Percentiles rank a stretch among this genome's conserved stretches.
These are phyloP conservation scores for Fulica atra DNA, from an alignment of 2,113 vertebrate genomes.

Conservation along the genomic window DNA sequence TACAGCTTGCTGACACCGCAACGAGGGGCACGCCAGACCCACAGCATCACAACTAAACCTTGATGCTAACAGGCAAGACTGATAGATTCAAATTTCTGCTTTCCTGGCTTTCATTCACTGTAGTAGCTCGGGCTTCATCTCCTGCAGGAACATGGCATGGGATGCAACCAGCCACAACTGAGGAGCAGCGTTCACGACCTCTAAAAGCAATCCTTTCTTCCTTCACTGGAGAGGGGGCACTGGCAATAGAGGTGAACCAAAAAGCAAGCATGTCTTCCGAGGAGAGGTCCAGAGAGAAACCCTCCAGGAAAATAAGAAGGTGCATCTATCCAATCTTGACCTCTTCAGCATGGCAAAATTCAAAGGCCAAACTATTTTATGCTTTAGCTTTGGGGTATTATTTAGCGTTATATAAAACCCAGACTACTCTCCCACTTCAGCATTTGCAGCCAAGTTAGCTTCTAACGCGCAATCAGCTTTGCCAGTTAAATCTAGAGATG, in stretches of 20 bases:
- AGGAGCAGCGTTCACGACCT: not conserved
- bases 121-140: not conserved
- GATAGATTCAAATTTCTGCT: not conserved
- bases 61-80: fast-evolving
- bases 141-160: not conserved
- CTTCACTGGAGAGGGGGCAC: not conserved
- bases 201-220: not conserved
- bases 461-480: not conserved
- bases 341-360: not conserved
- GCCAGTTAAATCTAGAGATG: not conserved
- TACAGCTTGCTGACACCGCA: not conserved
- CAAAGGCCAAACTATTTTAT: not conserved
- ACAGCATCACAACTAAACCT: fast-evolving
- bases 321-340: not conserved
- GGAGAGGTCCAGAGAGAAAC: not conserved
- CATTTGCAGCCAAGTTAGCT: not conserved
- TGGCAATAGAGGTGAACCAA: not conserved
- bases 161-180: not conserved
- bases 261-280: not conserved
- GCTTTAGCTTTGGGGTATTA: not conserved
- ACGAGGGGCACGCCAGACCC: fast-evolving
- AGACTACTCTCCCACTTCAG: not conserved
- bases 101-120: not conserved
- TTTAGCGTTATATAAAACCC: not conserved
- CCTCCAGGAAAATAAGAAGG: not conserved